Evolutionary conservation across 2,888 invertebrate genomes (phyloP).

Genomic region (Stratiomys singularior): DNA sequence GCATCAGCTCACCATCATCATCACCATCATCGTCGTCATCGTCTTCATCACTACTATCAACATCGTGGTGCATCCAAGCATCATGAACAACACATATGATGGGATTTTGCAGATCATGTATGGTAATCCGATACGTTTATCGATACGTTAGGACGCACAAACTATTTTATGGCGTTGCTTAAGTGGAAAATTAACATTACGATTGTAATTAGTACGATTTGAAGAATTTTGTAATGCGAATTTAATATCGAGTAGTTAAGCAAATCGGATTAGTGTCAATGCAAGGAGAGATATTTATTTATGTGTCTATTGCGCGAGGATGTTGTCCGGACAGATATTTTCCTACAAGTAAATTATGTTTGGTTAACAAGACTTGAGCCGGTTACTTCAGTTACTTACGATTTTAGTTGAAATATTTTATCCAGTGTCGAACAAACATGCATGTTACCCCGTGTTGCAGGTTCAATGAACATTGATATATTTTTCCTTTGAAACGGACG

Average conservation of each 20-base stretch:
- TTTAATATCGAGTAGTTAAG: conserved; percentile 37
- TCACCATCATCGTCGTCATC: not conserved
- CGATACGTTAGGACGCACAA: conserved; percentile 20
- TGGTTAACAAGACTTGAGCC: no score
- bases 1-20: no score
- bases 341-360: no score
- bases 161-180: conserved; percentile 38
- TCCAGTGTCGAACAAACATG: no score
- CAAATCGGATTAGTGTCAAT: conserved; percentile 40
- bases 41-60: not conserved
- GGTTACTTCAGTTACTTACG: conserved; percentile 2
- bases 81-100: conserved; percentile 23
- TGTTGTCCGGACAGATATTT: no score
- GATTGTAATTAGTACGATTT: conserved; percentile 43
- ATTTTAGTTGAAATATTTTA: not conserved
- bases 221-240: conserved; percentile 37
- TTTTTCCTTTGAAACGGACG: no score
- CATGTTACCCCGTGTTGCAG: no score
- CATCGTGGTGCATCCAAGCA: not conserved
- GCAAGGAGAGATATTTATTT: not conserved
- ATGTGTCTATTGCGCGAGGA: not conserved
- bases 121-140: conserved; percentile 45
- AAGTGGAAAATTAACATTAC: conserved; percentile 43
- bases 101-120: conserved; percentile 36
- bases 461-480: no score